These are phyloP conservation scores for Coleophora flavipennella DNA, from an alignment of 2,888 invertebrate species.

Conservation along the genomic window DNA sequence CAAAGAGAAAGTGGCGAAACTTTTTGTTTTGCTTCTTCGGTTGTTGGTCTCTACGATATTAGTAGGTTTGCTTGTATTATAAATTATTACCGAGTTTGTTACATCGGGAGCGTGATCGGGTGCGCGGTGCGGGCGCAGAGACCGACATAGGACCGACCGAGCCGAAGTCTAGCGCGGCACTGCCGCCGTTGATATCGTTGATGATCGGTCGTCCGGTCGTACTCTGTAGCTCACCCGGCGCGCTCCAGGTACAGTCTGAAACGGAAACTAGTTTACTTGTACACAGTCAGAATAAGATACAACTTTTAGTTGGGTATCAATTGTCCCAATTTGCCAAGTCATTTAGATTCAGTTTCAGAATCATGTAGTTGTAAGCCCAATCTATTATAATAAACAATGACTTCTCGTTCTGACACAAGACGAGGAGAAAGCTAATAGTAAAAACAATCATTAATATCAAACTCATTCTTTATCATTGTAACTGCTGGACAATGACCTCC, in stretches of 20 bases:
- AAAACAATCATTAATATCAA: too few species aligned
- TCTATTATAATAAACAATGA: too few species aligned
- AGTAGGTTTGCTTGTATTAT: slow-evolving; percentile 37
- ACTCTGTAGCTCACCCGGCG: slow-evolving; percentile 25
- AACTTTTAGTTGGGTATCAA: neutral
- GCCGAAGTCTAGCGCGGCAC: slow-evolving; percentile 53
- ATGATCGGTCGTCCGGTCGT: slow-evolving; percentile 4
- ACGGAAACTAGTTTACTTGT: slow-evolving; percentile 28
- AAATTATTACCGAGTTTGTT: slow-evolving; percentile 37
- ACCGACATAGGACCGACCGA: slow-evolving; percentile 43
- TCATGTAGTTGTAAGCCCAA: too few species aligned
- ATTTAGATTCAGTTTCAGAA: too few species aligned
- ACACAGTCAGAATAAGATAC: neutral
- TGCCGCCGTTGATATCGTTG: too few species aligned
- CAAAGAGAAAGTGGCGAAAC: slow-evolving; percentile 29
- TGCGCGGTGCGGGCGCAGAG: slow-evolving; percentile 27
- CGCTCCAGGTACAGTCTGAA: slow-evolving; percentile 27
- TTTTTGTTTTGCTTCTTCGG: slow-evolving; percentile 14
- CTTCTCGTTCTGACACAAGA: too few species aligned
- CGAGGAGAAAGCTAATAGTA: too few species aligned
- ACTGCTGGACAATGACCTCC: too few species aligned
- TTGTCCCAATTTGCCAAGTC: too few species aligned
- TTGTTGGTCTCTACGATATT: slow-evolving; percentile 41
- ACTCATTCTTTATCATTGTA: too few species aligned
- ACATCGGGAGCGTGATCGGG: slow-evolving; percentile 48